phyloP scores from a whole-genome alignment of 2,888 invertebrate species.

The Pseudococcus longispinus region DNA sequence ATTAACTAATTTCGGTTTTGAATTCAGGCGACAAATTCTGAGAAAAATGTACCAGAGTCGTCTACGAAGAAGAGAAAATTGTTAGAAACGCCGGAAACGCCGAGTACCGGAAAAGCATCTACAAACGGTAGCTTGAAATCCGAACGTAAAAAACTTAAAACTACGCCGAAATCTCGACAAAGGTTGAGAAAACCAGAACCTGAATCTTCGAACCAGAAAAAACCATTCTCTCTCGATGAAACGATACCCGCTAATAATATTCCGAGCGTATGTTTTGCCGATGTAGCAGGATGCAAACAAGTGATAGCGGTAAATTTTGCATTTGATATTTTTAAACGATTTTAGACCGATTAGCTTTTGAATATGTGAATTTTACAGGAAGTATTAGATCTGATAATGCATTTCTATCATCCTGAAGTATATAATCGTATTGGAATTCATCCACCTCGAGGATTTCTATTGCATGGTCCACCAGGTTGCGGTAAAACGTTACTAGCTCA shows the following conservation, averaged over 20 bases:
- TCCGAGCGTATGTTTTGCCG: constrained; percentile 69
- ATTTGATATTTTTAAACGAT: background rate
- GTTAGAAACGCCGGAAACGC: background rate
- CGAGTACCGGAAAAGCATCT: background rate
- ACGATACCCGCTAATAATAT: constrained; percentile 7
- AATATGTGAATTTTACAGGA: constrained; percentile 63
- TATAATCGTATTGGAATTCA: constrained; percentile 82
- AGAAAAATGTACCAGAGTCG: background rate
- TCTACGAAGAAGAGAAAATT: constrained; percentile 38
- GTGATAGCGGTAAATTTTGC: constrained; percentile 66
- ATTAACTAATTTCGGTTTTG: background rate
- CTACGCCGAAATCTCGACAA: background rate
- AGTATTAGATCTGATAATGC: constrained; percentile 79
- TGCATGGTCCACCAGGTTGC: constrained; percentile 96
- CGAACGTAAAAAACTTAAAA: constrained; percentile 32
- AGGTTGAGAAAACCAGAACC: constrained; percentile 34
- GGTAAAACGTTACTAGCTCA: constrained; percentile 85
- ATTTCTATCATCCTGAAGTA: constrained; percentile 90
- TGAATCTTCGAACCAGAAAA: constrained; percentile 43
- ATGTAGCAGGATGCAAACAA: constrained; percentile 83
- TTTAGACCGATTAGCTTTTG: no score
- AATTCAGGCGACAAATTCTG: background rate
- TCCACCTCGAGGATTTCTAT: constrained; percentile 86
- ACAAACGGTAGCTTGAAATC: constrained; percentile 1
- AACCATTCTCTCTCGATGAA: background rate